Evolutionary conservation across 92 coral and sea anemone species (phyloP), one percentile per base, ranked within the genome.

Genomic region (Epizoanthus rinbou): DNA sequence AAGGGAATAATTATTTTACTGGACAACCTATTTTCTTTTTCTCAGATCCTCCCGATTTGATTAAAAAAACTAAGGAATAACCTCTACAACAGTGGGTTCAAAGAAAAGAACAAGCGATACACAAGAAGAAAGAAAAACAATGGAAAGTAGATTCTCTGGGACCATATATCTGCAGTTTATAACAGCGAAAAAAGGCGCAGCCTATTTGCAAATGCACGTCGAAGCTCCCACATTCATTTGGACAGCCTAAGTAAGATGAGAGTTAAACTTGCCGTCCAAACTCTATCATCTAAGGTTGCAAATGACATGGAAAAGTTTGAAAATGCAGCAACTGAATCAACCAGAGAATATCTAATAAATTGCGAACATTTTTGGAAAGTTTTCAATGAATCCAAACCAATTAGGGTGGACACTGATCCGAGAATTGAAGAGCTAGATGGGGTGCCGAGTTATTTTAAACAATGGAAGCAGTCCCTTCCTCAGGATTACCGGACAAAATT

Each of bases 21-120:
- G 88, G 88, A 50, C 64, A 75, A 81, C 84, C 88, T 28, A n/a
- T 85, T 16, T 76, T 85, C 75, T 76, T 65, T 53, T 79, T 85
- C 31, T 85, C 84, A 16, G 81, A 83, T 58, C 87, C 87, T 18
- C 81, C 87, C 3, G 73, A 71, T 41, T 57, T 83, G 14, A 83
- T 83, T 0, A 83, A 83, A 79, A 16, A 83, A 83, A 67, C 18
- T 83, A 24, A 56, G 81, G 21, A 83, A 83, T 21, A 83, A 73
- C 67, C 21, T 80, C n/a, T 28, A 63, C 21, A 80, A 63, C 75
- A 80, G 85, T 75, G 87, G 87, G 7, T 45, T 31, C 58, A 84
- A 84, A 28, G 58, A 59, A 31, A 63, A 84, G 6, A 80, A 84
- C 57, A 39, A 43, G 39, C 75, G 87, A 3, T 84, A 73, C 23